Base-by-base conservation (phyloP, 1,140 invertebrate species). In the Listronotus bonariensis region DNA sequence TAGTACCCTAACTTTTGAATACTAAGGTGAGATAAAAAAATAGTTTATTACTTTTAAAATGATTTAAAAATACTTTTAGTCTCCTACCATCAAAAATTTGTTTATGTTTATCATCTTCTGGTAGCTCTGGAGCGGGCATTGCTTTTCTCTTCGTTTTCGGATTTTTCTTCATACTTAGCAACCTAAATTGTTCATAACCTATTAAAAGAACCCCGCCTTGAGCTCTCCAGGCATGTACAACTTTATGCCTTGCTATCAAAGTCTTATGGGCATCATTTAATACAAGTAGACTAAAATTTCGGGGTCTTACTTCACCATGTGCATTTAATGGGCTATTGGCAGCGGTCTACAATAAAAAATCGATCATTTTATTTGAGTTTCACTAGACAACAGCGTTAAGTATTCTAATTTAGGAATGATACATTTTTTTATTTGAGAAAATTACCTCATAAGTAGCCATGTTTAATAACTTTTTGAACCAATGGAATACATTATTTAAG, bases 201-300 rank as follows among this genome's bases (percentile, higher is more conserved):
- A 99, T 96, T 64, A 99, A 82, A 9, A 99, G 80, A 1, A 99
- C 96, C 14, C 97, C 97, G 5, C 97, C 96, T 9, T 84, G 82
- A 45, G 87, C 85, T 18, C 86, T 85, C 97, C 97, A 99, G 34
- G 93, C 89, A 75, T 91, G 78, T 34, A 89, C 76, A 14, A 78
- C 74, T 61, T 75, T 77, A 34, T 74, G 69, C 18, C 74, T 58
- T 32, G 93, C 89, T 26, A 87, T 85, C 66, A 96, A 85, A 0
- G 92, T 96, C 82, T 99, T 99, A 66, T 95, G 92, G 56, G 89
- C 90, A 77, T 99, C 97, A 76, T 97, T 98, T 6, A 99, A 80
- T 6, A 97, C 88, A 77, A 91, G 95, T 1, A 99, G 83, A 45
- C 88, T 86, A 75, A 98, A 99, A 60, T 91, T 88, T 48, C 97